Evolutionary conservation across 37 sponge, comb jelly and placozoan genomes (phyloP).

Genomic region (Haliclona indistincta): DNA sequence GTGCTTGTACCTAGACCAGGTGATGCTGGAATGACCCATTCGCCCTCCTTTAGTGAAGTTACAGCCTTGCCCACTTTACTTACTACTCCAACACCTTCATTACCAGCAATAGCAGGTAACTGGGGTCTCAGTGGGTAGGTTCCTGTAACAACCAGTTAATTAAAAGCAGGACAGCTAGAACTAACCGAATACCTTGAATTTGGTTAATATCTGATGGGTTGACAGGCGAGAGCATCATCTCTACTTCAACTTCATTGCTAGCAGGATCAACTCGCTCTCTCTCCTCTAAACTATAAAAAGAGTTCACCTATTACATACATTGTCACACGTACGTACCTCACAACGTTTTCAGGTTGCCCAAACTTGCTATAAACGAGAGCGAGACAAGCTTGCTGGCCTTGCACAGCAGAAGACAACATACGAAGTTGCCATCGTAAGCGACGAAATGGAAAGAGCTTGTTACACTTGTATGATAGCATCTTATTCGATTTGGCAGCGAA

Average conservation of each 20-base stretch:
- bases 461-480: no score
- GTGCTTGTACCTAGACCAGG: slow-evolving; percentile 79
- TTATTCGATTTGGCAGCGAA: no score
- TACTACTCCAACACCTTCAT: slow-evolving; percentile 86
- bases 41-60: slow-evolving; percentile 57
- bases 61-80: slow-evolving; percentile 59
- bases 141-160: slow-evolving; percentile 39
- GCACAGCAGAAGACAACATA: no score
- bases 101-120: slow-evolving; percentile 88
- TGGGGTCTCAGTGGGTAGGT: slow-evolving; percentile 68
- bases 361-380: slow-evolving; percentile 44
- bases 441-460: no score
- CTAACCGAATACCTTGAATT: slow-evolving; percentile 68
- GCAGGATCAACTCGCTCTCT: slow-evolving; percentile 7
- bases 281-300: slow-evolving; percentile 21
- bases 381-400: no score
- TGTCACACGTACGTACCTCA: slow-evolving; percentile 27
- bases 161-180: not conserved
- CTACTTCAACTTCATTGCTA: slow-evolving; percentile 69
- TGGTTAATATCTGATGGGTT: slow-evolving; percentile 92
- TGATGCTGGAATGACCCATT: slow-evolving; percentile 69
- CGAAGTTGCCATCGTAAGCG: no score
- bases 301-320: not conserved
- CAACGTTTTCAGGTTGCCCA: slow-evolving; percentile 55
- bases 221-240: slow-evolving; percentile 76